Base-by-base conservation (phyloP, 35 echinoderm and acorn worm genomes). In the Anneissia japonica region DNA sequence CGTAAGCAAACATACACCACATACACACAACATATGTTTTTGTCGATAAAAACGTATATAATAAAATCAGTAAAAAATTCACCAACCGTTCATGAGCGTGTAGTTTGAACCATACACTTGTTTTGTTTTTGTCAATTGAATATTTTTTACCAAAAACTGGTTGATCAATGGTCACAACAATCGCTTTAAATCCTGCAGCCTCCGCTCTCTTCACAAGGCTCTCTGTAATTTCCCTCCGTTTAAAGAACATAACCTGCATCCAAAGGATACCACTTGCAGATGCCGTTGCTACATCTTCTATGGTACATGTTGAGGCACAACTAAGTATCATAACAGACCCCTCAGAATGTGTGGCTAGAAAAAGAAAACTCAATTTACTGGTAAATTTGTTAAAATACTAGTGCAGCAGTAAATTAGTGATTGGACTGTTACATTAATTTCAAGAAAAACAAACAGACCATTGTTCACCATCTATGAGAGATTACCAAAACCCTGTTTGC, bases 181-280 rank as follows among this genome's bases (percentile, higher is more conserved):
- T 11, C 0, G 84, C 84, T 37, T 86, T 86, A 30, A 86, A 86
- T 3, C 73, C 84, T 14, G 38, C 28, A 14, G 74, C 39, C 34
- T 89, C 87, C 32, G 91, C 91, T 38, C 75, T 7, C 32, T 45
- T 85, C 37, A 89, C 78, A 77, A 89, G 73, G n/a, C 89, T 76
- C 13, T 79, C 56, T 4, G 83, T 86, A 37, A 77, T 82, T 40
- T 37, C 33, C 75, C 75, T 82, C 41, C 89, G 56, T 73, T 93
- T 93, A 31, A 85, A 86, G 17, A 93, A 34, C 51, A 89, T 81
- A n/a, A 77, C 77, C 16, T 86, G 72, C 84, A 86, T 86, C 84
- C 84, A 86, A 31, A 37, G 32, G 1, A 86, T 36, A 14, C 73
- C 84, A 6, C 21, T 46, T 10, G 84, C 73, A 13, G 28, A n/a